Evolutionary conservation across 2,888 invertebrate species (phyloP), one percentile per base, ranked within the genome.

Genomic region (Furcula furcula): DNA sequence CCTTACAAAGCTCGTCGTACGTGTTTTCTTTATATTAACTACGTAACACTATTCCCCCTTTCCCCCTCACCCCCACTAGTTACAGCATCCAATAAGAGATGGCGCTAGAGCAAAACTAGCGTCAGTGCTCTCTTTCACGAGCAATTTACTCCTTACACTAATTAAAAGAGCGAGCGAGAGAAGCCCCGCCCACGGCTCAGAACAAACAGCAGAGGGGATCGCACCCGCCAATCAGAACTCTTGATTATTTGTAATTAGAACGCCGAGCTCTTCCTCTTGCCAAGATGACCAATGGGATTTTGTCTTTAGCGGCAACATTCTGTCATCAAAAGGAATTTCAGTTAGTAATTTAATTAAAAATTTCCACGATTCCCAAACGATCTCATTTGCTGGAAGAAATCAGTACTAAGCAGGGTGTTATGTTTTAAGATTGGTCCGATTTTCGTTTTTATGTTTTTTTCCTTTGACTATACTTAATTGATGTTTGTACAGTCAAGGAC

Each of bases 221-320:
- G 55, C 48, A 57, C 61, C 74, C 60, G 53, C 89, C 89, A 89
- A 89, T 89, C 67, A 66, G 73, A 56, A 67, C 40, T 65, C 84
- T 89, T 89, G 89, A 89, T 89, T 89, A 77, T 89, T 87, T 81
- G 85, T 89, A 89, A 89, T 89, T 89, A 89, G 88, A 89, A 86
- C 85, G 76, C 65, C 53, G 67, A 59, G 72, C 70, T 75, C 79
- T 81, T 80, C 85, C 83, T 84, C 67, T 76, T 57, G 52, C 51
- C 46, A 70, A 79, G 81, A 86, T 87, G 86, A 85, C 88, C 88
- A 88, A 88, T 88, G 60, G 72, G 80, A 76, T 78, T 80, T 74
- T 65, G 70, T 77, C 79, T 78, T 80, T 76, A 77, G 66, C 73
- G 62, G 67, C 65, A 68, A 73, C 65, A 71, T 75, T 76, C 65